Evolutionary conservation across 2,113 vertebrate genomes (phyloP), one percentile per base, ranked within the genome.

Genomic region (Caloenas nicobarica): DNA sequence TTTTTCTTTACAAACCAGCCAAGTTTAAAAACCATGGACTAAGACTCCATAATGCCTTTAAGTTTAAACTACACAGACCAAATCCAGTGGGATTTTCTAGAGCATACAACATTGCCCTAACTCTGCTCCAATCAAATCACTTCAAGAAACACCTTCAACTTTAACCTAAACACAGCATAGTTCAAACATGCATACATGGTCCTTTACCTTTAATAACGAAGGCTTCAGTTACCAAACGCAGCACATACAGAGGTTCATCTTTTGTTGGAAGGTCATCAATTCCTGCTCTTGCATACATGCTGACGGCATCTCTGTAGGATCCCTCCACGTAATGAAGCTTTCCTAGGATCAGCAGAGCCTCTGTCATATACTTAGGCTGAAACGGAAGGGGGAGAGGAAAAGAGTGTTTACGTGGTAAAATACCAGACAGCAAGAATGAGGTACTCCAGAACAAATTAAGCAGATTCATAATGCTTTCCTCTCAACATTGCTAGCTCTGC

Each of bases 251-350:
- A 3, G 99, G 99, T 92, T 99, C 98, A 77, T 98, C 98, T 22
- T 99, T 98, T 78, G 98, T 88, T 2, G 98, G 98, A 60, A 99
- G 96, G 84, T 99, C 98, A 64, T 99, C 99, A 33, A 99, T 98
- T 54, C 98, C 98, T 19, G 99, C 98, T 92, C 97, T 98, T 8
- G 98, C 99, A 28, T 99, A 99, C 99, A 99, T 99, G 91, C 99
- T 99, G 97, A 99, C 98, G 44, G 99, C 98, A 33, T 99, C 99
- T 81, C 99, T 97, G 97, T 98, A 99, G 9, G 98, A 98, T 58
- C 99, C 99, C 95, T 99, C 99, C 72, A 98, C 97, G 5, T 99
- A 99, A 96, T 99, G 98, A 94, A 99, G 98, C 95, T 99, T 99
- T 84, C 99, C 99, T 97, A 99, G 98, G 85, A 99, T 98, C 74